Evolutionary conservation across 1,140 invertebrate species (phyloP).

Genomic region (Apis mellifera): DNA sequence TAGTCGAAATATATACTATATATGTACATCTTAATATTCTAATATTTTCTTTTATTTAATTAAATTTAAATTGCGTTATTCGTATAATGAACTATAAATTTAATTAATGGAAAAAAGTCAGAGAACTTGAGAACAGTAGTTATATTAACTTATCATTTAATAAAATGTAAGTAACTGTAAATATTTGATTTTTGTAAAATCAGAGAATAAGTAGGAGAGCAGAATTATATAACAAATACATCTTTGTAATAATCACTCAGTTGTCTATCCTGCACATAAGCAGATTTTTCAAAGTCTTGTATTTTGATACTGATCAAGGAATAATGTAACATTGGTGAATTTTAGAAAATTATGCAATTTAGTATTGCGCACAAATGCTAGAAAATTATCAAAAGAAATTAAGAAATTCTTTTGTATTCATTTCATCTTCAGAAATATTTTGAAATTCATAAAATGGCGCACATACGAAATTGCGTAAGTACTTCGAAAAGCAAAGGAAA

Average conservation of each 20-base stretch:
- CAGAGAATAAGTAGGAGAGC: background rate
- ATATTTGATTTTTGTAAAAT: conserved; percentile 19
- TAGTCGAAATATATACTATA: background rate
- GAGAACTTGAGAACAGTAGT: conserved; percentile 8
- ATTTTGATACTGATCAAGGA: conserved; percentile 45
- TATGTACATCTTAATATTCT: background rate
- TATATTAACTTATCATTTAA: conserved; percentile 33
- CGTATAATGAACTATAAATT: background rate
- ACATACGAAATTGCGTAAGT: conserved; percentile 18
- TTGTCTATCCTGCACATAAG: conserved; percentile 21
- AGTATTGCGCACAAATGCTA: conserved; percentile 31
- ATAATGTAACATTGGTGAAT: conserved; percentile 6
- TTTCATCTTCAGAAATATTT: background rate
- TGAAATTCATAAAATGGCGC: background rate
- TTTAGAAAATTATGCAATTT: conserved; percentile 29
- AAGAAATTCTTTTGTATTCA: background rate
- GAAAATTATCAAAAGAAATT: background rate
- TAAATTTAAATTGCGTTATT: background rate
- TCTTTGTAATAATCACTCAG: conserved; percentile 16
- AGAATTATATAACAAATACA: conserved; percentile 27
- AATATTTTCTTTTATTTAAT: background rate
- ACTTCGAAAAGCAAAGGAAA: conserved; percentile 5
- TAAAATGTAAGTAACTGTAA: conserved; percentile 47
- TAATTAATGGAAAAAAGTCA: background rate
- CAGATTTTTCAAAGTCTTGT: conserved; percentile 39